These are phyloP conservation scores for Pao palembangensis DNA, from an alignment of 2,113 vertebrate genomes.

Conservation along the genomic window DNA sequence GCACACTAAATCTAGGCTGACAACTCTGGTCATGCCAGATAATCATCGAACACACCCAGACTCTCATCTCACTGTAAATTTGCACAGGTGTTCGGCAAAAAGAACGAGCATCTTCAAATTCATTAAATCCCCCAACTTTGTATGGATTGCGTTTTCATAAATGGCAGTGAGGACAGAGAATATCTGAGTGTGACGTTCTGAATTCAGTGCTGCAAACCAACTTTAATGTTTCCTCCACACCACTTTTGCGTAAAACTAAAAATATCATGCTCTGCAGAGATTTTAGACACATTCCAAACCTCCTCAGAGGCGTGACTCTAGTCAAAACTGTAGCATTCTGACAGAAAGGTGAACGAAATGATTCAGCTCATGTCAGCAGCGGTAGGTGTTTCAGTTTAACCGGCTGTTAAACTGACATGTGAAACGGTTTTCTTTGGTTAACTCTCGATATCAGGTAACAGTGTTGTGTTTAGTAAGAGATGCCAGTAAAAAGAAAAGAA, in stretches of 20 bases:
- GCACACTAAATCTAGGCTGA: slow-evolving; percentile 2
- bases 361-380: neutral
- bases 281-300: too few species aligned
- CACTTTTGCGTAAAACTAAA: too few species aligned
- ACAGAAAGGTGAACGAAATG: neutral
- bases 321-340: too few species aligned
- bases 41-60: slow-evolving; percentile 22
- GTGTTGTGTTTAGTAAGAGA: neutral
- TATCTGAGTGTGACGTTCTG: too few species aligned
- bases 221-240: too few species aligned
- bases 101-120: neutral
- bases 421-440: neutral
- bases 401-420: neutral
- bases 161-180: too few species aligned
- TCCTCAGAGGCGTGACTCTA: too few species aligned
- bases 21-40: slow-evolving; percentile 17
- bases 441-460: neutral
- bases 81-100: slow-evolving; percentile 9
- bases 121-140: too few species aligned
- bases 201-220: too few species aligned
- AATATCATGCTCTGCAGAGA: too few species aligned
- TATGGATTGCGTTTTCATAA: too few species aligned
- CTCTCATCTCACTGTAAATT: neutral
- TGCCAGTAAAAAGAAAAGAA: neutral
- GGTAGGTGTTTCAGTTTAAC: neutral